Conservation (phyloP, 2,797 vertebrate species). For the Heteromormyrus szaboi region DNA sequence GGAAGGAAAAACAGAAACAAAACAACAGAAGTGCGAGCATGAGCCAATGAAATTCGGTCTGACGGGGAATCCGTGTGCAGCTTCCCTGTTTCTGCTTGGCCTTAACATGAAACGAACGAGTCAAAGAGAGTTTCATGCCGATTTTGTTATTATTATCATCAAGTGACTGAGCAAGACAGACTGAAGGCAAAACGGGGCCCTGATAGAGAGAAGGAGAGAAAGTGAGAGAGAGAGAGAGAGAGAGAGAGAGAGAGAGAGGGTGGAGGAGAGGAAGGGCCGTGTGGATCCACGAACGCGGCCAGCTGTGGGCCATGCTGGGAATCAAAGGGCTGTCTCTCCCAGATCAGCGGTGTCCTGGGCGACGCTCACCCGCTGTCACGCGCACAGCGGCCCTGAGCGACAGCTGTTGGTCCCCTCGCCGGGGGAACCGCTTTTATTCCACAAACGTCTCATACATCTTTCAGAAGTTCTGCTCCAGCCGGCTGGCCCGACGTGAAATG, state of each 20-base stretch:
- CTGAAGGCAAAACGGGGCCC: neutral
- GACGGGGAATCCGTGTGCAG: neutral
- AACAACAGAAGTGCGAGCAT: neutral
- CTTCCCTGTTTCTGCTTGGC: neutral
- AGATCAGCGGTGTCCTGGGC: neutral
- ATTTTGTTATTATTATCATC: neutral
- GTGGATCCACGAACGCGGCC: too few species aligned
- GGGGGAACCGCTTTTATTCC: conserved; percentile 39
- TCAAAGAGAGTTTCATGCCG: neutral
- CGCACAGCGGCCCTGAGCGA: conserved; percentile 43
- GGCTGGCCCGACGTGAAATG: neutral
- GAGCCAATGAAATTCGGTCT: neutral
- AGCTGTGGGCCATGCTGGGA: neutral
- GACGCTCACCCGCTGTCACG: conserved; percentile 8
- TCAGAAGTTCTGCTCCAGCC: conserved; percentile 30
- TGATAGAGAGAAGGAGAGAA: neutral
- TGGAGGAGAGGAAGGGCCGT: neutral
- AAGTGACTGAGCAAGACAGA: neutral
- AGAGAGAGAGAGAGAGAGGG: neutral
- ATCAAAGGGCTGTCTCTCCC: neutral
- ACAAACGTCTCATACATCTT: conserved; percentile 56
- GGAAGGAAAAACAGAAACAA: neutral
- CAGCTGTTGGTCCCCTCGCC: conserved; percentile 49
- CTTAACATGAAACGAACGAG: neutral
- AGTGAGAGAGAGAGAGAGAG: neutral